Percentiles rank a stretch among this genome's conserved stretches.
Evolutionary conservation across 2,113 vertebrate species (phyloP).

Genomic region (mouse (Mus musculus)): GRCm39 chr6:11776501-11777000

Average conservation of each 20-base stretch:
- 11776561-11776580: neutral
- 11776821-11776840: neutral
- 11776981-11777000: neutral
- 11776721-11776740: constrained; percentile 17
- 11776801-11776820: neutral
- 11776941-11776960: neutral
- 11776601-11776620: neutral
- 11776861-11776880: neutral
- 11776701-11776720: neutral
- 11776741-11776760: constrained; percentile 33
- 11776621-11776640: neutral
- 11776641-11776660: neutral
- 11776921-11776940: neutral
- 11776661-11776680: neutral
- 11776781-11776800: constrained; percentile 14
- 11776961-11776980: neutral
- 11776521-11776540: neutral
- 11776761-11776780: neutral
- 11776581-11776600: neutral
- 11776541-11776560: neutral
- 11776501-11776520: neutral
- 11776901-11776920: neutral
- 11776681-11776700: neutral
- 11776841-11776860: constrained; percentile 22
- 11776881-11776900: neutral